Base-by-base conservation (phyloP, 2,888 invertebrate species). In the Sussaba pulchella region DNA sequence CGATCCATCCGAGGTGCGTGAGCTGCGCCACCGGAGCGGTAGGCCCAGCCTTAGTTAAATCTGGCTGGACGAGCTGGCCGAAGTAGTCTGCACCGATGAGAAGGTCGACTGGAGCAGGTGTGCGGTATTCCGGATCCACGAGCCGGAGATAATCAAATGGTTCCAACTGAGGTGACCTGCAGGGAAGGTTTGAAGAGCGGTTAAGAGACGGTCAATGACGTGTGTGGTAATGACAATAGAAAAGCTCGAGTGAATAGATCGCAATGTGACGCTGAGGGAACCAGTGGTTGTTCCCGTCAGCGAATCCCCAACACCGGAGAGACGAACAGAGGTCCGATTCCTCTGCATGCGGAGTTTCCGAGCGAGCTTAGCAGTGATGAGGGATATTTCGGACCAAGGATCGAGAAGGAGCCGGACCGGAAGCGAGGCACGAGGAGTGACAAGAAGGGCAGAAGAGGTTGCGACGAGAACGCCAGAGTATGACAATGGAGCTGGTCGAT, bases 21-120 rank as follows among this genome's bases (percentile, higher is more conserved):
- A 63, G 41, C 26, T 80, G 80, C 10, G 79, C 79, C 9, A 66
- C 57, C 8, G 79, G 75, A 2, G 31, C 12, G 3, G 64, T 36
- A 12, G 41, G 57, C 14, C 24, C 43, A 17, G 64, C 75, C 24
- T 47, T 61, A 19, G 31, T 70, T 26, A 75, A 9, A 9, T 70
- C 24, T 1, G 31, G 21, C 24, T 21, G 31, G 2, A 82, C 61
- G 24, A 59, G 1, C 3, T 74, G 50, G 31, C 78, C 78, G 47
- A 79, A 82, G 9, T 50, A 14, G 9, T 82, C 74, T 0, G 82
- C 82, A 2, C 75, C 78, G 2, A 79, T 5, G 19, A 82, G 61
- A 1, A 71, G 6, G n/a, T 71, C 61, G 1, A 71, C 39, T 0
- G 45, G 12, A 3, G 59, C 14, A 0, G 72, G 63, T 31, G 17